Evolutionary conservation across 2,888 invertebrate genomes (phyloP).

Genomic region (Drosophila suboccidentalis): DNA sequence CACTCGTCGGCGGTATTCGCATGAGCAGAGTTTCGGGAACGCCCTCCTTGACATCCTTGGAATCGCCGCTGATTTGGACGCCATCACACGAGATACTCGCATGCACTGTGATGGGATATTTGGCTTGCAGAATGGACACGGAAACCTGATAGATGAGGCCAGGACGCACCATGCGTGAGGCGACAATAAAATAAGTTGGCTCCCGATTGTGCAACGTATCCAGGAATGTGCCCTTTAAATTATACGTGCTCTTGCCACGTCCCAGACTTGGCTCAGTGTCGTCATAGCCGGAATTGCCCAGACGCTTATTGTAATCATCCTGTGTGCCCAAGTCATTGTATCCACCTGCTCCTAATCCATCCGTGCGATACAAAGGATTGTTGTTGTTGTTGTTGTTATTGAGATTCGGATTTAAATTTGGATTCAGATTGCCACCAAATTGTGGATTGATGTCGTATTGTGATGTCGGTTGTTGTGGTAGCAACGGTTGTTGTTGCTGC

Average conservation of each 20-base stretch:
- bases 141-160: conserved; percentile 95
- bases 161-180: conserved; percentile 95
- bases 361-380: conserved; percentile 62
- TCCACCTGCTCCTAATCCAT: conserved; percentile 31
- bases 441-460: conserved; percentile 51
- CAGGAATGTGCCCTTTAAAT: conserved; percentile 75
- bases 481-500: conserved; percentile 42
- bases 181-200: conserved; percentile 95
- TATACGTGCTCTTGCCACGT: conserved; percentile 82
- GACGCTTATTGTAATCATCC: conserved; percentile 69
- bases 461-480: conserved; percentile 39
- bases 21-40: conserved; percentile 96
- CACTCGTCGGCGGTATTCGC: conserved; percentile 94
- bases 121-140: conserved; percentile 92
- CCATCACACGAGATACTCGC: conserved; percentile 96
- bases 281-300: conserved; percentile 30
- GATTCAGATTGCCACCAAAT: conserved; percentile 44
- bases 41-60: conserved; percentile 93
- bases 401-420: conserved; percentile 42
- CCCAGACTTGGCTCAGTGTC: conserved; percentile 71
- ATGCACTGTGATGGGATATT: conserved; percentile 92
- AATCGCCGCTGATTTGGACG: conserved; percentile 94
- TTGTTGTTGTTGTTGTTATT: conserved; percentile 25
- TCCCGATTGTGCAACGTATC: conserved; percentile 81
- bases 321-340: conserved; percentile 72